A percentile compares a stretch with the other conserved stretches of the same genome.
Conservation (phyloP, 2,888 invertebrate genomes). For the Agrilus cyanescens region DNA sequence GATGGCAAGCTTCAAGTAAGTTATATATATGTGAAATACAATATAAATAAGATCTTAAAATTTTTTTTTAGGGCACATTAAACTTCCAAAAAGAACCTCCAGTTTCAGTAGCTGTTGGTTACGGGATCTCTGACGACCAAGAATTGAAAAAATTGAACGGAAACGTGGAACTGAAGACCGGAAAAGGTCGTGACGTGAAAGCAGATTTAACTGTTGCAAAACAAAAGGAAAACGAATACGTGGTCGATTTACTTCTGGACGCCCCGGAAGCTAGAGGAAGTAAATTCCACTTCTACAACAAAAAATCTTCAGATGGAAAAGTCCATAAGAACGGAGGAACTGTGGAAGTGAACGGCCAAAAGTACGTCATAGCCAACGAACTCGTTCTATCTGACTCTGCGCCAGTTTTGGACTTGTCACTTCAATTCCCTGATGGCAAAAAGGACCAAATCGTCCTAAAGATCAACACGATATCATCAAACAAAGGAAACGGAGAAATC, state of each 20-base stretch:
- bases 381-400: constrained; percentile 42
- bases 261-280: constrained; percentile 39
- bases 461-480: constrained; percentile 39
- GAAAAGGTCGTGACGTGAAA: constrained; percentile 33
- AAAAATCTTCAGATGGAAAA: constrained; percentile 23
- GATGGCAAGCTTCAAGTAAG: constrained; percentile 46
- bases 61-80: constrained; percentile 25
- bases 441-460: constrained; percentile 34
- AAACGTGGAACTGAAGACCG: constrained; percentile 25
- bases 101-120: constrained; percentile 31
- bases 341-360: constrained; percentile 44
- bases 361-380: constrained; percentile 43
- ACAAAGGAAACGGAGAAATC: constrained; percentile 45
- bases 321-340: constrained; percentile 31
- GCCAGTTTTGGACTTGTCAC: constrained; percentile 44
- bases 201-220: constrained; percentile 27
- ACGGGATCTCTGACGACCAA: constrained; percentile 19
- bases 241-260: constrained; percentile 34
- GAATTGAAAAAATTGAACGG: constrained; percentile 21
- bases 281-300: constrained; percentile 38
- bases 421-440: constrained; percentile 41
- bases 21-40: not conserved
- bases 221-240: constrained; percentile 31
- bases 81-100: constrained; percentile 35
- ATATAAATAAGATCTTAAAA: not conserved